These are phyloP conservation scores for Cephonodes hylas DNA, from an alignment of 2,888 invertebrate species.

Conservation along the genomic window DNA sequence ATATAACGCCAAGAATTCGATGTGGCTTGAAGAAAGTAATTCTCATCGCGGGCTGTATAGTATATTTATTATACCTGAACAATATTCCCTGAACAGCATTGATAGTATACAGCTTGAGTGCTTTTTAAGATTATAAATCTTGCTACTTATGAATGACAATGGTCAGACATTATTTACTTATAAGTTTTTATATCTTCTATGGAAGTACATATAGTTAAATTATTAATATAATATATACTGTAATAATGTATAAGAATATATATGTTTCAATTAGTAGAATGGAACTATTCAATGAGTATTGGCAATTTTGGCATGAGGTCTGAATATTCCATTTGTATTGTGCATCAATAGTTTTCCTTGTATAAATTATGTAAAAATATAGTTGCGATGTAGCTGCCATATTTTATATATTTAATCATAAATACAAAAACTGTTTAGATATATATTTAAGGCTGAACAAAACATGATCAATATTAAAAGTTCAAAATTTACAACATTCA, in stretches of 20 bases:
- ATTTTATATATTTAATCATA: neutral
- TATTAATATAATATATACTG: neutral
- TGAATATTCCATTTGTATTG: neutral
- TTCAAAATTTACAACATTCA: too few species aligned
- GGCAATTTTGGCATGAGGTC: neutral
- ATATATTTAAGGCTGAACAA: too few species aligned
- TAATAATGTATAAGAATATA: neutral
- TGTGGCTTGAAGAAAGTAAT: neutral
- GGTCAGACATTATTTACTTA: neutral
- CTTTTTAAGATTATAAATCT: too few species aligned
- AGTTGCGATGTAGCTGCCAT: neutral
- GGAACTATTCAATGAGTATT: neutral
- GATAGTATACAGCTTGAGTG: too few species aligned
- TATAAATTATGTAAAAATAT: neutral
- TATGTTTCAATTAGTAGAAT: neutral
- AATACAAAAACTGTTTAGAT: neutral
- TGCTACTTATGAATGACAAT: too few species aligned
- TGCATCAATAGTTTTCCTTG: neutral
- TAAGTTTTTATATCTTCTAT: neutral
- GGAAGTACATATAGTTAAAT: neutral
- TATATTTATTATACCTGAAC: neutral
- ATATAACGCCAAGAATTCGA: conserved; percentile 10
- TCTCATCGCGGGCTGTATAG: neutral
- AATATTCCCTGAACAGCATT: neutral
- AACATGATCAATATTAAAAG: too few species aligned